phyloP scores from a whole-genome alignment of 2,113 vertebrate species.

The Hemicordylus capensis region DNA sequence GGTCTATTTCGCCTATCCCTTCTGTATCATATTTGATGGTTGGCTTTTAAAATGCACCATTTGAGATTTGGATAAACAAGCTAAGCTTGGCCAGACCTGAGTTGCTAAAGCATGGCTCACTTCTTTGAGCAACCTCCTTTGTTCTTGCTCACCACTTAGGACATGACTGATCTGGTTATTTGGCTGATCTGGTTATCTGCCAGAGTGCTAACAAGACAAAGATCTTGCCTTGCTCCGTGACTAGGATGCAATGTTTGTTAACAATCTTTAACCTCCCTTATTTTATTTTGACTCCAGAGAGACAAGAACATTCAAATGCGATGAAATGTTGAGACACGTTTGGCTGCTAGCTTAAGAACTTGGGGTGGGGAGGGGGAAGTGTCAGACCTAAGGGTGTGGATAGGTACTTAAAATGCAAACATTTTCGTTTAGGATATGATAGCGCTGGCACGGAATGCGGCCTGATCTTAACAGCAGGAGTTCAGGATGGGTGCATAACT shows the following conservation, averaged over 20 bases:
- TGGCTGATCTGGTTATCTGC: background rate
- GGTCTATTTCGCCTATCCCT: too few species aligned
- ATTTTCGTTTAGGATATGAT: too few species aligned
- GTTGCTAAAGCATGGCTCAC: background rate
- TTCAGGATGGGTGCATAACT: background rate
- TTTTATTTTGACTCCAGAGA: background rate
- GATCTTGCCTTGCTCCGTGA: background rate
- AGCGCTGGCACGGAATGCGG: background rate
- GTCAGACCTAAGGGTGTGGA: background rate
- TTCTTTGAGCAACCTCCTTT: background rate
- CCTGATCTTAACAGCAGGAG: background rate
- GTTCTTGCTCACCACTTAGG: background rate
- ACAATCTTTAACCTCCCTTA: background rate
- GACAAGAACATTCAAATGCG: background rate
- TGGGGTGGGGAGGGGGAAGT: background rate
- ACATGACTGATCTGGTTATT: background rate
- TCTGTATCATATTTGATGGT: too few species aligned
- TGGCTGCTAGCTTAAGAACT: background rate
- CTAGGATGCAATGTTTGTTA: background rate
- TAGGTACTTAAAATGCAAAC: background rate
- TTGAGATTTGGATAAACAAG: too few species aligned
- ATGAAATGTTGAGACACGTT: background rate
- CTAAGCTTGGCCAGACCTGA: too few species aligned
- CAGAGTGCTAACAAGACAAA: background rate
- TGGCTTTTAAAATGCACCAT: too few species aligned